Evolutionary conservation across 2,888 invertebrate species (phyloP).

Genomic region (Empis stercorea): DNA sequence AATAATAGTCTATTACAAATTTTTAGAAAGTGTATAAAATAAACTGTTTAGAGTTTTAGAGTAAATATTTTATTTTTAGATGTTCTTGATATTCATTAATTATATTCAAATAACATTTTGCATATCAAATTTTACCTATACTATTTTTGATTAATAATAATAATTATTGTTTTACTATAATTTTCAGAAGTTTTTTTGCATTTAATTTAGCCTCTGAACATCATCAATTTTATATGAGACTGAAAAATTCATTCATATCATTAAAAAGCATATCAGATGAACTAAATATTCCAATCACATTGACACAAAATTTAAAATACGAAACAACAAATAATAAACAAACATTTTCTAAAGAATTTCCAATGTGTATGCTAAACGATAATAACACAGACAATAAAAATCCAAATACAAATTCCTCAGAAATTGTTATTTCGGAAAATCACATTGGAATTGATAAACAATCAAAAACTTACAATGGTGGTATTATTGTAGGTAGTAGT

Average conservation of each 20-base stretch:
- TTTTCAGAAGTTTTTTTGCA: slow-evolving; percentile 50
- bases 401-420: background rate
- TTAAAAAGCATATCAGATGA: slow-evolving; percentile 49
- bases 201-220: slow-evolving; percentile 67
- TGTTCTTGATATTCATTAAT: too few species aligned
- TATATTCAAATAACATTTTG: too few species aligned
- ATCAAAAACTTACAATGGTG: slow-evolving; percentile 8
- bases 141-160: too few species aligned
- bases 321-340: background rate
- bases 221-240: slow-evolving; percentile 60
- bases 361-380: background rate
- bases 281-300: slow-evolving; percentile 39
- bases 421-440: slow-evolving; percentile 5
- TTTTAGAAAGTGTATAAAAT: too few species aligned
- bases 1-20: too few species aligned
- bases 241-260: slow-evolving; percentile 58
- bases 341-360: background rate
- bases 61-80: too few species aligned
- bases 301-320: background rate
- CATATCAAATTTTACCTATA: too few species aligned
- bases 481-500: background rate
- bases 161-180: too few species aligned
- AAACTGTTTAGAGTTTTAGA: too few species aligned
- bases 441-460: slow-evolving; percentile 13
- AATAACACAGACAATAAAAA: background rate